Conservation (phyloP, 2,888 invertebrate species). For the Melinaea marsaeus region DNA sequence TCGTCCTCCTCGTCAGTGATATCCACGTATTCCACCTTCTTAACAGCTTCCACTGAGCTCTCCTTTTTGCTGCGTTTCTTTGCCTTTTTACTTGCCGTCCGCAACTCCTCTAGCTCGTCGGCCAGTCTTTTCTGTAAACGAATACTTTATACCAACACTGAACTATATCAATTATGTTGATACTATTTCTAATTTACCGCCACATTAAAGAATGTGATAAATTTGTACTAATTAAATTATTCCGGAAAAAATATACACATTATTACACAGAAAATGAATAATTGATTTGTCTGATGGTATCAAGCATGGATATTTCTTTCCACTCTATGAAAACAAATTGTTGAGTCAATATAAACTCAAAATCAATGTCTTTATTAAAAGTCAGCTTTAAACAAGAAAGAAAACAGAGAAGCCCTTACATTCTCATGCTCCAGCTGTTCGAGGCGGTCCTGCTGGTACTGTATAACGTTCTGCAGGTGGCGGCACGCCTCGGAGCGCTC, state of each 20-base stretch:
- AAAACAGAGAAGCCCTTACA: slow-evolving; percentile 41
- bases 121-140: slow-evolving; percentile 57
- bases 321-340: too few species aligned
- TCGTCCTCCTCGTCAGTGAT: slow-evolving; percentile 58
- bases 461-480: slow-evolving; percentile 64
- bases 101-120: slow-evolving; percentile 60
- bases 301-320: too few species aligned
- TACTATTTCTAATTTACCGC: background rate
- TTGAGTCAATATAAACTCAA: too few species aligned
- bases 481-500: slow-evolving; percentile 60
- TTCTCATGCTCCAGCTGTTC: slow-evolving; percentile 65
- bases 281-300: too few species aligned
- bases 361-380: background rate
- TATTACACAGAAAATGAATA: too few species aligned
- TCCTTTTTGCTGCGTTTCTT: slow-evolving; percentile 51
- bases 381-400: background rate
- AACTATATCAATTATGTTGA: background rate
- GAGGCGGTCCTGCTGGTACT: slow-evolving; percentile 60
- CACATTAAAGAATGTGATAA: too few species aligned
- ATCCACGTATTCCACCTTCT: slow-evolving; percentile 53
- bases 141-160: slow-evolving; percentile 7
- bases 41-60: slow-evolving; percentile 30
- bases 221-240: too few species aligned
- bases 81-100: slow-evolving; percentile 42
- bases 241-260: too few species aligned